A percentile compares a stretch with the other conserved stretches of the same genome.
Evolutionary conservation across 1,140 invertebrate genomes (phyloP).

Genomic region (Andrena cerasifolii): DNA sequence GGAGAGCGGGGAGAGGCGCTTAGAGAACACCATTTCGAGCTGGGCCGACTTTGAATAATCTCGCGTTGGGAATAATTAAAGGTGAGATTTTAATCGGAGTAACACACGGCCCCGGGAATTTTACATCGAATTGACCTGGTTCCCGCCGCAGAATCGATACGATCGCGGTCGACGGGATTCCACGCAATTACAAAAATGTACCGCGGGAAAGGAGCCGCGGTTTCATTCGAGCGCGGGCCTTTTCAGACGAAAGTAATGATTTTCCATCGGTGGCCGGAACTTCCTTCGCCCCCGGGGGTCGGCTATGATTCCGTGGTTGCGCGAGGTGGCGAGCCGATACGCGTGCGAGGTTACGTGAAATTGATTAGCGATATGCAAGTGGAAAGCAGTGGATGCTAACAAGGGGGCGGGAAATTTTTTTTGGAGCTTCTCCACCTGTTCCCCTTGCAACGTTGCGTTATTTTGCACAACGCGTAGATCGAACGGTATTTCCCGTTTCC

Average conservation of each 20-base stretch:
- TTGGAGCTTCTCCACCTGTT: too few relatives aligned
- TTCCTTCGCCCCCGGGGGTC: background rate
- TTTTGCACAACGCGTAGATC: too few relatives aligned
- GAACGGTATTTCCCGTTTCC: too few relatives aligned
- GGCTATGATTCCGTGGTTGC: background rate
- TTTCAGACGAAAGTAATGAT: background rate
- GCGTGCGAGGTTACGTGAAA: background rate
- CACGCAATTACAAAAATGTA: conserved; percentile 22
- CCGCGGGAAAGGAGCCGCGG: background rate
- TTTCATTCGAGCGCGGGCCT: background rate
- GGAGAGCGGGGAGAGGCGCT: background rate
- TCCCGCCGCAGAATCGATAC: conserved; percentile 25
- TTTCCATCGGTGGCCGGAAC: background rate
- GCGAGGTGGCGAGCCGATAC: too few relatives aligned
- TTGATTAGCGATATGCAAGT: conserved; percentile 1
- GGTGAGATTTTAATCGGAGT: conserved; percentile 47
- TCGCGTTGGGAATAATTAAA: conserved; percentile 43
- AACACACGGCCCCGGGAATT: conserved; percentile 12
- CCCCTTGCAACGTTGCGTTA: too few relatives aligned
- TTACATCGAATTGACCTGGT: conserved; percentile 39
- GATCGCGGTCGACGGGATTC: conserved; percentile 12
- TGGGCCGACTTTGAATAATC: conserved; percentile 14
- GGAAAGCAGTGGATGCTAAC: background rate
- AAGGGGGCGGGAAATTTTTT: background rate
- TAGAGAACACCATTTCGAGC: background rate